A percentile compares a stretch with the other conserved stretches of the same genome.
phyloP scores from a whole-genome alignment of 2,113 vertebrate species.

The Ranitomeya variabilis region DNA sequence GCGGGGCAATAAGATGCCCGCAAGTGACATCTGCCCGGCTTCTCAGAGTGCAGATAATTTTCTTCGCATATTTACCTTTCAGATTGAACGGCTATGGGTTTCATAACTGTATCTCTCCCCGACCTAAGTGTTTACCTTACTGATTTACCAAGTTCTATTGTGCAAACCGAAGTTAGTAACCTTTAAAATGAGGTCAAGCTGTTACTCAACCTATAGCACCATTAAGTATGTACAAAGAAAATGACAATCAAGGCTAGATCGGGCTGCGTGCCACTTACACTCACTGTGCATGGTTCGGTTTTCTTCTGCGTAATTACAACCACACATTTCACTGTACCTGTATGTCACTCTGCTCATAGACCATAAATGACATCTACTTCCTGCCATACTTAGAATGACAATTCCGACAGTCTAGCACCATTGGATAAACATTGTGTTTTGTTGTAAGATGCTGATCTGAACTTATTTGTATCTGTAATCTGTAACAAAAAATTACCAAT shows the following conservation, averaged over 20 bases:
- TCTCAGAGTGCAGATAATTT: slow-evolving; percentile 2
- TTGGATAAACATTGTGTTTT: neutral
- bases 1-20: slow-evolving; percentile 25
- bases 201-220: slow-evolving; percentile 27
- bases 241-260: neutral
- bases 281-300: neutral
- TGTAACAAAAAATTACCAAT: too few relatives aligned
- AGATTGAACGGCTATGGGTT: slow-evolving; percentile 7
- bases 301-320: neutral
- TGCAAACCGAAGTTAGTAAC: slow-evolving; percentile 9
- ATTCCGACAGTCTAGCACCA: neutral
- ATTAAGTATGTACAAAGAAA: neutral
- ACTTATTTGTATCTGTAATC: too few relatives aligned
- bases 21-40: neutral
- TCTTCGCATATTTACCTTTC: slow-evolving; percentile 3
- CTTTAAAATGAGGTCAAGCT: slow-evolving; percentile 38
- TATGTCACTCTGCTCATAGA: neutral
- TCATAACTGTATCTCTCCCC: slow-evolving; percentile 4
- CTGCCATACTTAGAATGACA: neutral
- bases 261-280: neutral
- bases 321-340: neutral
- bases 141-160: slow-evolving; percentile 32
- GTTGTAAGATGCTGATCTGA: neutral
- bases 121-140: slow-evolving; percentile 19
- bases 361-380: neutral